phyloP scores from a whole-genome alignment of 2,113 vertebrate species.

The Ochotona princeps region DNA sequence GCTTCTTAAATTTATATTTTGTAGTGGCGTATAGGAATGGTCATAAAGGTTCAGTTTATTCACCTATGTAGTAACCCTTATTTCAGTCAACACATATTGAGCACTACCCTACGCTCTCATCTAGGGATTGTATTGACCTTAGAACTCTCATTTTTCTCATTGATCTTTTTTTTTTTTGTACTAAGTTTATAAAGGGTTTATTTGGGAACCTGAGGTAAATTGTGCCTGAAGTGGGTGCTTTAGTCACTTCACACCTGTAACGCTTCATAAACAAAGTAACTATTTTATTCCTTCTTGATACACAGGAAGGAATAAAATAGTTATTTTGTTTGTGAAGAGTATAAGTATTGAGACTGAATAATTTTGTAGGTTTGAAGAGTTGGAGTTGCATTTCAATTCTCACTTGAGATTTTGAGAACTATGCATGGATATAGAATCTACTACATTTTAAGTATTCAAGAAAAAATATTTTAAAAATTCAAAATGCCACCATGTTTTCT shows the following conservation, averaged over 20 bases:
- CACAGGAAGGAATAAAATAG: background rate
- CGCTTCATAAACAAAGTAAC: no score
- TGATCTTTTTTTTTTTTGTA: background rate
- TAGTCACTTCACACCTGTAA: background rate
- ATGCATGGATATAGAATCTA: background rate
- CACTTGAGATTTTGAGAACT: conserved; percentile 38
- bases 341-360: background rate
- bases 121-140: background rate
- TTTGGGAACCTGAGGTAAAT: background rate
- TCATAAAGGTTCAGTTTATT: background rate
- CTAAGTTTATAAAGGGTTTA: background rate
- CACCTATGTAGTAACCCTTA: background rate
- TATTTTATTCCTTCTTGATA: background rate
- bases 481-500: background rate
- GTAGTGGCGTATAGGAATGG: background rate
- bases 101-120: background rate
- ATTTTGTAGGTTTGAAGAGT: conserved; percentile 35
- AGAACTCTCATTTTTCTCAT: background rate
- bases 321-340: background rate
- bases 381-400: conserved; percentile 2
- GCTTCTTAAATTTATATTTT: conserved; percentile 32
- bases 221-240: background rate
- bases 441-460: background rate
- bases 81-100: background rate
- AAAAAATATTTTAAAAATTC: conserved; percentile 18